Percentiles rank a stretch among this genome's conserved stretches.
phyloP scores from a whole-genome alignment of 2,797 vertebrate genomes.

The Anguilla obscura region DNA sequence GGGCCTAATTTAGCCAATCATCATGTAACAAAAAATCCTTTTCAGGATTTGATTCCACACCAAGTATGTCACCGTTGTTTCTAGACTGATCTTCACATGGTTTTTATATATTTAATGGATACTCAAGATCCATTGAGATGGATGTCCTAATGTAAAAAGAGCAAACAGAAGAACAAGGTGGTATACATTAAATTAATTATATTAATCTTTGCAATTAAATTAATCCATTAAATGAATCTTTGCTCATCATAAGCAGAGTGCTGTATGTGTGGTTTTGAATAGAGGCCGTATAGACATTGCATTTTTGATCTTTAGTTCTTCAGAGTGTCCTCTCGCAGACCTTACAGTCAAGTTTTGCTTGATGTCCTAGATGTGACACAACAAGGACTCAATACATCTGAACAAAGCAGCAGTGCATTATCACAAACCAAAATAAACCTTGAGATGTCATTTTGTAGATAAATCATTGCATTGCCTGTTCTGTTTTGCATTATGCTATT shows the following conservation, averaged over 20 bases:
- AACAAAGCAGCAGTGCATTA: constrained; percentile 27
- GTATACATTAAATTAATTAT: background rate
- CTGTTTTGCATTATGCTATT: background rate
- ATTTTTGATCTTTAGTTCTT: background rate
- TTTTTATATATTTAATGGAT: background rate
- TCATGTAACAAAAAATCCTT: background rate
- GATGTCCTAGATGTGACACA: constrained; percentile 8
- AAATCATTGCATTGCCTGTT: background rate
- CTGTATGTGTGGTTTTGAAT: background rate
- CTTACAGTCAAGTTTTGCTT: background rate
- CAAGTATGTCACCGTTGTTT: background rate
- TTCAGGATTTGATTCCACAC: background rate
- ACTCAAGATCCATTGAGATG: background rate
- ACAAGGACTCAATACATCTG: constrained; percentile 20
- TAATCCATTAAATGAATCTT: background rate
- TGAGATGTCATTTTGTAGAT: constrained; percentile 30
- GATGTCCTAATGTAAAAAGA: background rate
- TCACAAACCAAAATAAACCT: constrained; percentile 37
- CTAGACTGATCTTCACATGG: background rate
- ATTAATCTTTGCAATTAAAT: background rate
- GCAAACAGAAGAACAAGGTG: background rate
- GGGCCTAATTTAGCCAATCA: background rate
- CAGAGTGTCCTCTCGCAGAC: background rate
- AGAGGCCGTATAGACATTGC: background rate
- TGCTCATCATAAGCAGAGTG: background rate